Evolutionary conservation across 2,113 vertebrate species (phyloP), one percentile per base, ranked within the genome.

Genomic region (Cavia porcellus): DNA sequence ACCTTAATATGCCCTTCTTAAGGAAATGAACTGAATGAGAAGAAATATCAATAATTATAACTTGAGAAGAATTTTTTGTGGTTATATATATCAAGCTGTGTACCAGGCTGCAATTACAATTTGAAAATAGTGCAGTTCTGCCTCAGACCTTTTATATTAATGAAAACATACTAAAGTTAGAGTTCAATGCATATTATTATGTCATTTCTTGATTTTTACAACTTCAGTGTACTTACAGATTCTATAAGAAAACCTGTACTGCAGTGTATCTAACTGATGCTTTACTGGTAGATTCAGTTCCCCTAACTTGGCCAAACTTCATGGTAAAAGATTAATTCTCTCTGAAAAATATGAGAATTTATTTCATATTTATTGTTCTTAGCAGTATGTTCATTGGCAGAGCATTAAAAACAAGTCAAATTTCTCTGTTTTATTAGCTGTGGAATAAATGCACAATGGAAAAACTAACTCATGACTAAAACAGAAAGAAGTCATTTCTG

Each of bases 361-460:
- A 96, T 97, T 98, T 98, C 84, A 97, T 97, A 94, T 70, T 97
- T 96, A 97, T 98, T 97, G 97, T 97, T 97, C 88, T 95, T 96
- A 97, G 94, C 95, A 96, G 80, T 90, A 94, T 97, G 93, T 95
- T 96, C 95, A 95, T 64, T 98, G 98, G 97, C 98, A 98, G 93
- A 74, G 97, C 97, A 98, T 97, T 96, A 97, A 96, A 98, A 98
- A 97, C 38, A 85, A 97, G 92, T 70, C 93, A 86, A 97, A 95
- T 92, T 90, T 85, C 81, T 92, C 93, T 94, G 50, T 94, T 98
- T 98, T 98, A 98, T 97, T 97, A 97, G 92, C 93, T 97, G 92
- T 97, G 97, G 97, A 98, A 98, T 97, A 98, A 98, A 98, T 89
- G 96, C 87, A 98, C 90, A 98, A 97, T 97, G 98, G 97, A 98